These are phyloP conservation scores for Drosophila niveifrons DNA, from an alignment of 2,888 invertebrate genomes.

Conservation along the genomic window DNA sequence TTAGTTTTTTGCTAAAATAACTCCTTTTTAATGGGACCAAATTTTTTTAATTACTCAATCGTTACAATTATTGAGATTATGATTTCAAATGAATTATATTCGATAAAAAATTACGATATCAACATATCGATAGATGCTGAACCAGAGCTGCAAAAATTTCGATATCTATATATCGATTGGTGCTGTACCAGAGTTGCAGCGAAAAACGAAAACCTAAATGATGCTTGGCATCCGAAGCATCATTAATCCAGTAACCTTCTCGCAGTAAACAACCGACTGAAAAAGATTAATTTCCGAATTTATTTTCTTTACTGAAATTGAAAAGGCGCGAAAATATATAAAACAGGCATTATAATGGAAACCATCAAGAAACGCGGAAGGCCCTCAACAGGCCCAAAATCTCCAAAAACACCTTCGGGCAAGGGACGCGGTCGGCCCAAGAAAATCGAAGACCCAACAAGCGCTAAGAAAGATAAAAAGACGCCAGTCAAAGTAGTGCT, in stretches of 20 bases:
- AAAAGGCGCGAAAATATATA: background rate
- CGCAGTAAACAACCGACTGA: background rate
- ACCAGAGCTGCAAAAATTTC: background rate
- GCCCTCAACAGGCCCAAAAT: background rate
- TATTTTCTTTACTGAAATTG: background rate
- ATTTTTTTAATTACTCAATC: no score
- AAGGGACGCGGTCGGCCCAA: background rate
- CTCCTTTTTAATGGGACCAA: no score
- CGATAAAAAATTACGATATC: background rate
- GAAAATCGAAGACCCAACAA: background rate
- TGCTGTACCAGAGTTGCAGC: background rate
- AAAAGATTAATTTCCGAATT: background rate
- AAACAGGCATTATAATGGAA: background rate
- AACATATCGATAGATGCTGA: background rate
- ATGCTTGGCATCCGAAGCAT: background rate
- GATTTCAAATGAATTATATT: background rate
- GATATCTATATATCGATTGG: background rate
- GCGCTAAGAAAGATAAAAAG: background rate
- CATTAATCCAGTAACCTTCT: no score
- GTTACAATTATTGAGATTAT: background rate
- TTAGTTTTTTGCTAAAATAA: no score
- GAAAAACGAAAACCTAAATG: background rate
- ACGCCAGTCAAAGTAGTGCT: background rate
- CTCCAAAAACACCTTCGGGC: background rate
- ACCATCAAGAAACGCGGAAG: background rate